phyloP scores from a whole-genome alignment of 2,113 vertebrate species.

The Phalacrocorax carbo region DNA sequence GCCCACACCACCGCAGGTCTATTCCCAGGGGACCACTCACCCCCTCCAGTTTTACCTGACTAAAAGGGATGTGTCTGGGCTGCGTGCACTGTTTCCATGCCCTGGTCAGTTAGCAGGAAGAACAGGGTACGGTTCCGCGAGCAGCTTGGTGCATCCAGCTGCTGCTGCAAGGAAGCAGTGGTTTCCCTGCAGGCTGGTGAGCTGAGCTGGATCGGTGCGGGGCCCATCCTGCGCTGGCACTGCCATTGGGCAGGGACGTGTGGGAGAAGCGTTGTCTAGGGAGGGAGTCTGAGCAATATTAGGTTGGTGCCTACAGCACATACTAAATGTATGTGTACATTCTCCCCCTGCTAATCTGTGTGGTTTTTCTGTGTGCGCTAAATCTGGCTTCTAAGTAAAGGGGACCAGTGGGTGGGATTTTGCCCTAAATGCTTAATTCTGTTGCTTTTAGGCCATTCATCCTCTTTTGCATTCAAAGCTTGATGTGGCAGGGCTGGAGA shows the following conservation, averaged over 20 bases:
- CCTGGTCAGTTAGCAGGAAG: background rate
- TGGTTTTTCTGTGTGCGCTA: background rate
- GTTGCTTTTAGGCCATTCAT: slow-evolving; percentile 8
- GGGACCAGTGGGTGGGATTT: background rate
- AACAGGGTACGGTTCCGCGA: background rate
- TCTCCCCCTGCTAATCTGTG: background rate
- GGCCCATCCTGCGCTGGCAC: background rate
- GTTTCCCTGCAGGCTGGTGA: background rate
- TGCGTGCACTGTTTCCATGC: accelerated
- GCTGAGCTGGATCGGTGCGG: background rate
- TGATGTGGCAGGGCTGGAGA: background rate
- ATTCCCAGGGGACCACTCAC: background rate
- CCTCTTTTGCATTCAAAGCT: background rate
- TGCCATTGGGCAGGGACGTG: background rate
- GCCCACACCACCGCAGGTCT: background rate
- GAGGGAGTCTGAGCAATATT: background rate
- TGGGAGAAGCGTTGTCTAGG: background rate
- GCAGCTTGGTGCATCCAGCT: background rate
- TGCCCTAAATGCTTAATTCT: background rate
- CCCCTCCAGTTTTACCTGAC: background rate
- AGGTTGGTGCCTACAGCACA: background rate
- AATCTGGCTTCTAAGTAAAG: background rate
- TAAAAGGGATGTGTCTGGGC: background rate
- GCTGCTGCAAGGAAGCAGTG: background rate
- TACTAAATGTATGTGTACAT: background rate